Evolutionary conservation across 2,113 vertebrate species (phyloP), one percentile per base, ranked within the genome.

Genomic region (Peucedramus taeniatus): DNA sequence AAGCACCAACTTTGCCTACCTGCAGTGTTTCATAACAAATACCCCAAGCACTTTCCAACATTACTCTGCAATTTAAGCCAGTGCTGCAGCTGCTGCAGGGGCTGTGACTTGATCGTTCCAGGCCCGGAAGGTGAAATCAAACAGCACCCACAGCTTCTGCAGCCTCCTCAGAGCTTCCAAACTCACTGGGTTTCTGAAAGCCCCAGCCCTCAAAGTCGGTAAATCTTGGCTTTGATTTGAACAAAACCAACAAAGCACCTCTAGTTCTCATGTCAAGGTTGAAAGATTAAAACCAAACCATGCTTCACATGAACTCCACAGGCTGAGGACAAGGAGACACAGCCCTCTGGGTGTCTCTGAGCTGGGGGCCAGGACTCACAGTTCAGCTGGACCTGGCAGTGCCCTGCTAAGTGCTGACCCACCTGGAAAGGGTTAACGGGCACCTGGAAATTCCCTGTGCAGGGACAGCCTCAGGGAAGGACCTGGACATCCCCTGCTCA

Each of bases 251-350:
- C 60, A 33, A 81, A 91, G 49, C 15, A 33, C 31, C 49, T 61
- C 61, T 13, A 4, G 51, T 30, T 84, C 83, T 89, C 51, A 15
- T 14, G 21, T 42, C 47, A 81, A 4, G 7, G 51, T 19, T 47
- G 27, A 87, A 47, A 63, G 61, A 85, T 21, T 7, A 49, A 64
- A 89, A 74, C 2, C 28, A 35, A 50, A 60, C 33, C 24, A 6
- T 0, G 4, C 20, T 57, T 13, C 53, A 4, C 0, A 3, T 59
- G 66, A 92, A 51, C 39, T 26, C 21, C 12, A 2, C 3, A 4
- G 44, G 49, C 44, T 60, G 56, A 47, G 0, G 6, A 31, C 33
- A 21, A 68, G 49, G 39, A 49, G 50, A 22, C 27, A 35, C 3
- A 33, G 53, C 28, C 26, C 39, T 23, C 15, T 20, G 35, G 33